Conservation (phyloP, 2,888 invertebrate species). For the Brachyptera risi region DNA sequence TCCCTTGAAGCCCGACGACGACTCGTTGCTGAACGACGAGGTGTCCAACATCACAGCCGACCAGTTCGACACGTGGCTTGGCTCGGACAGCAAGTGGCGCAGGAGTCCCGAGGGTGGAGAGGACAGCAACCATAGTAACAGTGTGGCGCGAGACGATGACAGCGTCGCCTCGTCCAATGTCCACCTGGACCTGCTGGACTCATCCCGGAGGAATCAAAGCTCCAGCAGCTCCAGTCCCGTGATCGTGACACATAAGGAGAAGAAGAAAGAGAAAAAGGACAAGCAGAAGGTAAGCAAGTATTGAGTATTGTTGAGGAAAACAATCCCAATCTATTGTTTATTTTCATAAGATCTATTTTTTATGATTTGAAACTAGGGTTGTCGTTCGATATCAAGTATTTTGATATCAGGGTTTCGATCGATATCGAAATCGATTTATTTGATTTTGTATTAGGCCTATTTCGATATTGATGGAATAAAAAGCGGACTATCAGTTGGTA, state of each 20-base stretch:
- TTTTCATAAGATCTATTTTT: too few relatives aligned
- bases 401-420: too few relatives aligned
- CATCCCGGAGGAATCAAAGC: conserved; percentile 41
- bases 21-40: conserved; percentile 20
- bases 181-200: conserved; percentile 49
- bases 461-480: too few relatives aligned
- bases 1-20: neutral
- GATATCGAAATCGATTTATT: too few relatives aligned
- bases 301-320: too few relatives aligned
- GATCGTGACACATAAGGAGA: conserved; percentile 37
- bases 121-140: conserved; percentile 40
- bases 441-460: too few relatives aligned
- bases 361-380: too few relatives aligned
- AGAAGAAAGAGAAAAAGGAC: conserved; percentile 41
- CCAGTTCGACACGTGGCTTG: conserved; percentile 59
- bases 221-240: conserved; percentile 43
- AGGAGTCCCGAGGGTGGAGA: conserved; percentile 71
- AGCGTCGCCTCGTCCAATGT: conserved; percentile 44
- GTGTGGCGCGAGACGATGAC: conserved; percentile 19
- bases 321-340: too few relatives aligned
- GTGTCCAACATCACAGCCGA: conserved; percentile 26
- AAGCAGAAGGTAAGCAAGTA: conserved; percentile 41
- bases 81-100: conserved; percentile 62
- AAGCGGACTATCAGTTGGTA: too few relatives aligned
- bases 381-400: too few relatives aligned